A percentile compares a stretch with the other conserved stretches of the same genome.
Evolutionary conservation across 2,888 invertebrate species (phyloP).

Genomic region (Cistogaster globosa): DNA sequence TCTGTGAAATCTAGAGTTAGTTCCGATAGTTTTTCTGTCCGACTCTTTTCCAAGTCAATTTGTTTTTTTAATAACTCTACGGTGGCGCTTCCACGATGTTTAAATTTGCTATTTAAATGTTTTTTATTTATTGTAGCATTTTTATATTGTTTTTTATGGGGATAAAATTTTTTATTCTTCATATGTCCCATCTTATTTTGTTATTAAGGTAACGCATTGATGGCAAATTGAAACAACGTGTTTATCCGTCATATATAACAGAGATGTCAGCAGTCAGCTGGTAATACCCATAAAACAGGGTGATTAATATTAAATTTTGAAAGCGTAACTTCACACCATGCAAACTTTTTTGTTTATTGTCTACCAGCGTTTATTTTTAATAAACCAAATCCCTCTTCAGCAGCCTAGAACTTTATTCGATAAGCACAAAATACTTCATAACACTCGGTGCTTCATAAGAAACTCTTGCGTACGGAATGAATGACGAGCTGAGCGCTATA

Average conservation of each 20-base stretch:
- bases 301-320: neutral
- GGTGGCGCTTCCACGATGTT: constrained; percentile 66
- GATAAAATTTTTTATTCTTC: constrained; percentile 54
- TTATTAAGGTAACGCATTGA: neutral
- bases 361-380: too few species aligned
- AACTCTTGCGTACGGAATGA: too few species aligned
- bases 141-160: constrained; percentile 64
- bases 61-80: constrained; percentile 62
- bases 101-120: constrained; percentile 63
- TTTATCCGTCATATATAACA: neutral
- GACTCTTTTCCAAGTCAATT: constrained; percentile 62
- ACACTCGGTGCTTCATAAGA: too few species aligned
- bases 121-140: constrained; percentile 57
- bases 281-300: neutral
- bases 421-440: too few species aligned
- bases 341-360: too few species aligned
- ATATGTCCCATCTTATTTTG: constrained; percentile 50
- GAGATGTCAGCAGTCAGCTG: neutral
- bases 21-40: constrained; percentile 8
- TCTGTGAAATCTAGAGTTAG: neutral
- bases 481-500: too few species aligned
- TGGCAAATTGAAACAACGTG: constrained; percentile 41
- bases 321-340: neutral
- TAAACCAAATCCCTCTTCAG: too few species aligned
- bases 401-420: too few species aligned